phyloP scores from a whole-genome alignment of 2,113 vertebrate genomes.

The Malurus elegans region DNA sequence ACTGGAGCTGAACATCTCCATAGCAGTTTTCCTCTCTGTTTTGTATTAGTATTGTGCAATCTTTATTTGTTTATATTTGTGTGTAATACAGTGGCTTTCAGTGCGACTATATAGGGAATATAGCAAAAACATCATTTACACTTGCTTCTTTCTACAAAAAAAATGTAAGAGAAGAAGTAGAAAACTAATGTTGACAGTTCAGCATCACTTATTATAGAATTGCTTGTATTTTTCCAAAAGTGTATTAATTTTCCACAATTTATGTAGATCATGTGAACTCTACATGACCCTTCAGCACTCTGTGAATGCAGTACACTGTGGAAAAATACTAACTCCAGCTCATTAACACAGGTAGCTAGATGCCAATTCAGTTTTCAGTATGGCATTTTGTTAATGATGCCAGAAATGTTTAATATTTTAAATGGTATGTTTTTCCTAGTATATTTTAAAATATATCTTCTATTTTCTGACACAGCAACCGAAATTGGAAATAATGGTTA shows the following conservation, averaged over 20 bases:
- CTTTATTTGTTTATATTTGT: not conserved
- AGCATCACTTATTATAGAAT: not conserved
- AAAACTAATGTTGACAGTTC: not conserved
- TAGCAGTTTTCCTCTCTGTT: not conserved
- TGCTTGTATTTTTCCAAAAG: not conserved
- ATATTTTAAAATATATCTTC: not conserved
- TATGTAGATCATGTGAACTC: not conserved
- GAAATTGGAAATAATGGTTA: not conserved
- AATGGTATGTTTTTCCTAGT: not conserved
- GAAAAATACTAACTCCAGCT: not conserved
- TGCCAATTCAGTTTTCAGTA: not conserved
- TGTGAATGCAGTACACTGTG: not conserved
- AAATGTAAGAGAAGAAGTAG: not conserved
- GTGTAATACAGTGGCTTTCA: not conserved
- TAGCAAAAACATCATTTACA: not conserved
- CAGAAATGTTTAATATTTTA: not conserved
- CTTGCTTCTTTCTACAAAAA: not conserved
- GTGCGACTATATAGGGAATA: not conserved
- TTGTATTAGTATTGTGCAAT: not conserved
- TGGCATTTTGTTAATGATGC: not conserved
- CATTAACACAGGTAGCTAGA: not conserved
- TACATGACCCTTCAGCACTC: not conserved
- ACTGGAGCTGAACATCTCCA: not conserved
- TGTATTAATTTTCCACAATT: not conserved
- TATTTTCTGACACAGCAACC: not conserved